phyloP scores from a whole-genome alignment of 2,888 invertebrate species.

The Diadegma fenestrale region DNA sequence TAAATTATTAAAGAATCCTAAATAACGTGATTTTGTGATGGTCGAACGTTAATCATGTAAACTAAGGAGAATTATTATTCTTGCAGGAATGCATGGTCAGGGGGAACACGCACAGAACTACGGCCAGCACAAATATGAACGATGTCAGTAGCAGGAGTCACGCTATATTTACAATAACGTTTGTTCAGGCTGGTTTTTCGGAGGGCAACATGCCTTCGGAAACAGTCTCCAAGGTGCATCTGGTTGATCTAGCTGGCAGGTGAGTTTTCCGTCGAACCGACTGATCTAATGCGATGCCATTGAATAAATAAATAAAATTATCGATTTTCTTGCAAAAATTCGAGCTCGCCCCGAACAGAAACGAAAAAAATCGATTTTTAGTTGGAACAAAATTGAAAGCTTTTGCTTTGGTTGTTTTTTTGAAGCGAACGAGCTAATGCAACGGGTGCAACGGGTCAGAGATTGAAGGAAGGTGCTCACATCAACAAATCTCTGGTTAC shows the following conservation, averaged over 20 bases:
- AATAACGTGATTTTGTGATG: no score
- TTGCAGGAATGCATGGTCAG: conserved; percentile 90
- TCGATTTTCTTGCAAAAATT: background rate
- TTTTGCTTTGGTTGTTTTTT: conserved; percentile 47
- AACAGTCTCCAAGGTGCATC: conserved; percentile 95
- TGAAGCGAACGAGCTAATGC: conserved; percentile 94
- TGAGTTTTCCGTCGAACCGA: conserved; percentile 79
- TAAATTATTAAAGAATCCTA: no score
- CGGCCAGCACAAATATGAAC: conserved; percentile 96
- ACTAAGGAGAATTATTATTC: background rate
- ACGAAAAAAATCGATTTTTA: no score
- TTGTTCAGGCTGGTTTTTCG: conserved; percentile 93
- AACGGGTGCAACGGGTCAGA: conserved; percentile 95
- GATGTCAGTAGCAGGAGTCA: conserved; percentile 96
- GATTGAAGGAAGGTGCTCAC: conserved; percentile 95
- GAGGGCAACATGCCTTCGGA: conserved; percentile 94
- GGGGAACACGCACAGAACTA: conserved; percentile 93
- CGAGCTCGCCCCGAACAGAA: background rate
- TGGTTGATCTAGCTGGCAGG: conserved; percentile 96
- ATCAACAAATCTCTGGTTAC: conserved; percentile 96
- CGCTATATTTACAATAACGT: conserved; percentile 96
- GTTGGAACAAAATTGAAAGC: no score
- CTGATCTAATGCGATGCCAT: background rate
- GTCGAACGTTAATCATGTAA: no score
- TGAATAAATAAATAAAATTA: background rate